These are phyloP conservation scores for Nasonia vitripennis DNA, from an alignment of 1,140 invertebrate species.

Conservation along the genomic window DNA sequence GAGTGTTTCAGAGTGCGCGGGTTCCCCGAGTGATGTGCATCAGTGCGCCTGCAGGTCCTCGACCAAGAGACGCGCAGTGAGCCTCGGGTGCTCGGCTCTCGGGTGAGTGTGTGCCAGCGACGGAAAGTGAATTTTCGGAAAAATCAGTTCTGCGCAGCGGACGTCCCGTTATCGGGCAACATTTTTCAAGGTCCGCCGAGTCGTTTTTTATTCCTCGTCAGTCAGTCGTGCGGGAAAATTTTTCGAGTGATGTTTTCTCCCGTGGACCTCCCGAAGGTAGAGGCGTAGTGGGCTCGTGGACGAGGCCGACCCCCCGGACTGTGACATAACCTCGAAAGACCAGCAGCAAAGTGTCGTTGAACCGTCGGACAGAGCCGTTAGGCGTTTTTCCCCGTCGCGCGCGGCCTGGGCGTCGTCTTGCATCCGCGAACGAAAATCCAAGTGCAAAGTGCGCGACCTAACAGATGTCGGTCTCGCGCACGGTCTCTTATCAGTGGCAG, in stretches of 20 bases:
- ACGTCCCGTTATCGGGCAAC: slow-evolving; percentile 21
- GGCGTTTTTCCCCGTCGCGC: too few species aligned
- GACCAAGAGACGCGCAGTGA: neutral
- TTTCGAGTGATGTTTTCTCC: too few species aligned
- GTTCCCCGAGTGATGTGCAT: neutral
- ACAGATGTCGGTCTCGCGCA: neutral
- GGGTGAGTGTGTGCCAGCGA: neutral
- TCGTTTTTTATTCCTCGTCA: neutral
- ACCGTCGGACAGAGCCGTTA: slow-evolving; percentile 12
- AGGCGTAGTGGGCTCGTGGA: too few species aligned
- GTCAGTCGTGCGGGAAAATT: too few species aligned
- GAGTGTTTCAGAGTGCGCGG: neutral
- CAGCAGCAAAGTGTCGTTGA: neutral
- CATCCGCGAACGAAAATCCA: neutral
- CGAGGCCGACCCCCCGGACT: too few species aligned
- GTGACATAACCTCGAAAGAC: slow-evolving; percentile 41
- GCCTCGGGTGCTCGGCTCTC: neutral
- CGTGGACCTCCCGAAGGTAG: too few species aligned
- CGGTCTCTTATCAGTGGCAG: neutral
- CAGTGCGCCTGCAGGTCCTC: neutral
- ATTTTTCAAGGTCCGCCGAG: neutral
- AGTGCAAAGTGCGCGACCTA: neutral
- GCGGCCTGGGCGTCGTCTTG: neutral
- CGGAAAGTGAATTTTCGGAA: neutral
- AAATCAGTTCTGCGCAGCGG: neutral